Percentiles rank a stretch among this genome's conserved stretches.
Conservation (phyloP, 2,888 invertebrate species). For the Trissoscelio sp. region DNA sequence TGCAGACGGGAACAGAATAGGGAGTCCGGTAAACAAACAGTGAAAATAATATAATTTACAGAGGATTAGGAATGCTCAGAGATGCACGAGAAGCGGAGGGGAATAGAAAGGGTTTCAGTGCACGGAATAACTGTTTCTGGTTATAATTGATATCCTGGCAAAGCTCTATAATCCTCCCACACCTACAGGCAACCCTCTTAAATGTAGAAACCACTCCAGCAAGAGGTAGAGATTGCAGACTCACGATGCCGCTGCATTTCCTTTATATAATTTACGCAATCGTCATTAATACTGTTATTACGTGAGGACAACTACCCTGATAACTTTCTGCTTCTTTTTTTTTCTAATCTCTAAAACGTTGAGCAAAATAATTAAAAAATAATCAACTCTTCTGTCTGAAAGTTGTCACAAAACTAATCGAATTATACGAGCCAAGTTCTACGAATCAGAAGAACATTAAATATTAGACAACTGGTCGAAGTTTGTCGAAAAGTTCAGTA, state of each 20-base stretch:
- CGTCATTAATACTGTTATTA: slow-evolving; percentile 57
- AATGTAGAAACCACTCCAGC: slow-evolving; percentile 79
- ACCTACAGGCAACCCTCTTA: slow-evolving; percentile 78
- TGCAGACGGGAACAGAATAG: slow-evolving; percentile 78
- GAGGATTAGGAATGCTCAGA: slow-evolving; percentile 82
- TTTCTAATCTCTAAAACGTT: no score
- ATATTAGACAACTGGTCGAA: slow-evolving; percentile 8
- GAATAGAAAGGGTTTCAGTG: slow-evolving; percentile 79
- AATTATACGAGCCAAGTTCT: not conserved
- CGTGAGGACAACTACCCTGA: slow-evolving; percentile 12
- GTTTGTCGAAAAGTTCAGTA: slow-evolving; percentile 1
- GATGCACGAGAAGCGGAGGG: slow-evolving; percentile 70
- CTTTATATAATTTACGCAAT: slow-evolving; percentile 63
- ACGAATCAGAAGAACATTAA: not conserved
- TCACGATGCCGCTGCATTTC: slow-evolving; percentile 67
- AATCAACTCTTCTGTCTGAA: no score
- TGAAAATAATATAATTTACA: slow-evolving; percentile 84
- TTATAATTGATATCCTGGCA: slow-evolving; percentile 84
- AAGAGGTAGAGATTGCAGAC: slow-evolving; percentile 77
- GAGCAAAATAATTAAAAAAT: no score
- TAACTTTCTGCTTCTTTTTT: no score
- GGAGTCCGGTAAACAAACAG: slow-evolving; percentile 83
- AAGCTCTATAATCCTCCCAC: slow-evolving; percentile 83
- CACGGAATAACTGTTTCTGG: slow-evolving; percentile 83
- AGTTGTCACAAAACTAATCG: no score